phyloP scores from a whole-genome alignment of 1,140 invertebrate species.

The Neodiprion pinetum region DNA sequence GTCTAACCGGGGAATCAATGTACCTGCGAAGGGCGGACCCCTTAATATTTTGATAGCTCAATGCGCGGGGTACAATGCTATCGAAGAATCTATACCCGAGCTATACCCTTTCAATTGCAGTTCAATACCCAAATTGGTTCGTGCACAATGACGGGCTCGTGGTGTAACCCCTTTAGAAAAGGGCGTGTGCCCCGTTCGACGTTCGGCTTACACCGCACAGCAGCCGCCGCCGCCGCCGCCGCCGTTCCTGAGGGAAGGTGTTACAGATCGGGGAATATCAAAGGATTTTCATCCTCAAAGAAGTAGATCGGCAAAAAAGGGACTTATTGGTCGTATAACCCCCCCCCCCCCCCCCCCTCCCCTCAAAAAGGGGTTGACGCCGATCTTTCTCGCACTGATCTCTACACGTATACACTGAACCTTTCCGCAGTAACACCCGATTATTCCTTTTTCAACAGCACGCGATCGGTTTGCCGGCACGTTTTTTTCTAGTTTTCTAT shows the following conservation, averaged over 20 bases:
- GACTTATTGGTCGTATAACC: constrained; percentile 1
- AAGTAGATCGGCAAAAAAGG: constrained; percentile 25
- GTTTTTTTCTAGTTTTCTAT: constrained; percentile 13
- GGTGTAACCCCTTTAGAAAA: not conserved
- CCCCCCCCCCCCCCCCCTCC: not conserved
- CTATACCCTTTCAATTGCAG: constrained; percentile 46
- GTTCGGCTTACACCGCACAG: not conserved
- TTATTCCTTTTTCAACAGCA: constrained; percentile 28
- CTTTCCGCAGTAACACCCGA: constrained; percentile 27
- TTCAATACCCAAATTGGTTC: constrained; percentile 58
- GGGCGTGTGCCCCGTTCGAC: constrained; percentile 8
- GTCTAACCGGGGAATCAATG: constrained; percentile 26
- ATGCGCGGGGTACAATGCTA: constrained; percentile 53
- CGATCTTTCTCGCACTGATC: constrained; percentile 4
- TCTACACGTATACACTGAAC: constrained; percentile 18
- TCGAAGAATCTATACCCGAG: constrained; percentile 41
- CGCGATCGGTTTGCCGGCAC: constrained; percentile 33
- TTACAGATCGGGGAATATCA: constrained; percentile 50
- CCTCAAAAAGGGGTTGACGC: not conserved
- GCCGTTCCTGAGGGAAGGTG: constrained; percentile 43
- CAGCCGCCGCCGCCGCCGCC: constrained; percentile 27
- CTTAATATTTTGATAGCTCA: constrained; percentile 59
- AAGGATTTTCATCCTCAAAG: constrained; percentile 36
- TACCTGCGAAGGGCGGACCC: constrained; percentile 37
- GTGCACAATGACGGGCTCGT: constrained; percentile 20